phyloP scores from a whole-genome alignment of 2,797 vertebrate genomes.

The Nannoperca australis region DNA sequence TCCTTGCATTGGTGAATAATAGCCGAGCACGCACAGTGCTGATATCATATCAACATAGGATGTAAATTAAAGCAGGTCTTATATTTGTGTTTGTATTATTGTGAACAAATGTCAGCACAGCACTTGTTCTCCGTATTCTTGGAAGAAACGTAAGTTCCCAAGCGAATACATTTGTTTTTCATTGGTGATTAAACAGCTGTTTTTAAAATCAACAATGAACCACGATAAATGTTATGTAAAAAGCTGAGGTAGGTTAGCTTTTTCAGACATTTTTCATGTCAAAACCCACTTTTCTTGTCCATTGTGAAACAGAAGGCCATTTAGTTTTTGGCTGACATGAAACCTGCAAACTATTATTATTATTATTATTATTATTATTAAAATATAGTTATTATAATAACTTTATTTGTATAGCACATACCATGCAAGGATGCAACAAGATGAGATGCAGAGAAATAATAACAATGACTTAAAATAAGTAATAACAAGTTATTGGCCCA shows the following conservation, averaged over 20 bases:
- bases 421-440: no score
- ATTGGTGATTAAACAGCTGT: background rate
- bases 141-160: background rate
- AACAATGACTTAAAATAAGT: no score
- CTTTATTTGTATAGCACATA: no score
- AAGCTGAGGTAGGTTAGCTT: background rate
- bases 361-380: no score
- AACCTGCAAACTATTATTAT: background rate
- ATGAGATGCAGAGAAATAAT: no score
- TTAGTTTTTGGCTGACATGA: background rate
- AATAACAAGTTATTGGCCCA: background rate
- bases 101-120: background rate
- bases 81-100: background rate
- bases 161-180: background rate
- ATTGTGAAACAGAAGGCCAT: background rate
- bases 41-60: background rate
- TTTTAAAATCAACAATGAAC: background rate
- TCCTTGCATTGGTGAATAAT: background rate
- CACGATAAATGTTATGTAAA: background rate
- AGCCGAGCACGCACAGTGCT: background rate
- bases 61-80: background rate
- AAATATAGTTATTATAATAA: no score
- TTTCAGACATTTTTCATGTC: background rate
- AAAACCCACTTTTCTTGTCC: background rate
- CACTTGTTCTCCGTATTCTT: background rate